Base-by-base conservation (phyloP, 2,888 invertebrate species). In the Hypena proboscidalis region DNA sequence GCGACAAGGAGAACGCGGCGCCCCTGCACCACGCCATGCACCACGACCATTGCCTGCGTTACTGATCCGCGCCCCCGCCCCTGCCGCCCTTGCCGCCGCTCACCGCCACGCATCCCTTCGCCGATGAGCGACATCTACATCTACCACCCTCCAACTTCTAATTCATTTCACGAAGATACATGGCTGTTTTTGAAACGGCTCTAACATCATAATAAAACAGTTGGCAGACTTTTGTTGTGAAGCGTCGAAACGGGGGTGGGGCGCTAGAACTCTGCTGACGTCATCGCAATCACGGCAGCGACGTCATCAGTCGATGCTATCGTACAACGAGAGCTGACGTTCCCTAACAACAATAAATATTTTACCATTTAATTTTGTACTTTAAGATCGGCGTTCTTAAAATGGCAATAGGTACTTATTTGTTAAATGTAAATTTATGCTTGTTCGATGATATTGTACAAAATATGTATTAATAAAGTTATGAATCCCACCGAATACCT, bases 41-140 rank as follows among this genome's bases (percentile, higher is more conserved):
- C 57, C 87, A 88, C 75, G 89, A 88, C 59, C 89, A 90, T 77
- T 89, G 89, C 71, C 76, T 89, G 66, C 81, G 89, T 59, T 89
- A 89, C 77, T 88, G 83, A 58, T n/a, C n/a, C 54, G 13, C 31
- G 19, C 15, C 32, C 19, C 33, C 36, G 6, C 17, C 17, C 17
- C 17, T 25, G 42, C 39, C 3, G 64, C 38, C 31, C 22, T 20
- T 2, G 3, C 3, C 3, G 38, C 14, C 10, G 15, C 17, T 13
- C 10, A 8, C 22, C 9, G 1, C n/a, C 2, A 8, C 9, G 8
- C n/a, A n/a, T n/a, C n/a, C 1, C 17, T 9, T 1, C 17, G 17
- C 15, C 29, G 2, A 23, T 4, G 3, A 3, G 4, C 1, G 11
- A n/a, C n/a, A n/a, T n/a, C n/a, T n/a, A n/a, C n/a, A n/a, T n/a